Conservation (phyloP, 30 jellyfish, hydroid and myxozoan genomes). For the Hydra vulgaris region DNA sequence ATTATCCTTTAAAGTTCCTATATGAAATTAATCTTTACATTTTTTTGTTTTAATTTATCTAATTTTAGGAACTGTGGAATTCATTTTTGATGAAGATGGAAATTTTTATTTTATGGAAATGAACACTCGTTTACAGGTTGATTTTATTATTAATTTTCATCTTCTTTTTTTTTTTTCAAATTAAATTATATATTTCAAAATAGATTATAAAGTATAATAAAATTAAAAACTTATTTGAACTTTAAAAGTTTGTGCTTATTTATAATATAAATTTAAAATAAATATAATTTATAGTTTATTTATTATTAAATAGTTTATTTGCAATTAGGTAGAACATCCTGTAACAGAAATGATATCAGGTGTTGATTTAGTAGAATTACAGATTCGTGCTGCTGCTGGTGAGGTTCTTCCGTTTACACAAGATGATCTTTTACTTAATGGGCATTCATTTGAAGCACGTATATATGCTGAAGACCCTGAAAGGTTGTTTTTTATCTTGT, state of each 20-base stretch:
- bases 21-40: too few relatives aligned
- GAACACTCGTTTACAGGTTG: slow-evolving; percentile 88
- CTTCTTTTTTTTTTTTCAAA: too few relatives aligned
- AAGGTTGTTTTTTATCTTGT: slow-evolving; percentile 39
- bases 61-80: slow-evolving; percentile 74
- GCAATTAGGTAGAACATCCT: slow-evolving; percentile 94
- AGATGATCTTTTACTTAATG: slow-evolving; percentile 52
- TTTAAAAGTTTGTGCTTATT: too few relatives aligned
- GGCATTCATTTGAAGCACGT: slow-evolving; percentile 87
- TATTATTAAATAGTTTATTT: background rate
- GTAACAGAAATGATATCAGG: slow-evolving; percentile 92
- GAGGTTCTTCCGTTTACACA: slow-evolving; percentile 70
- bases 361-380: slow-evolving; percentile 75
- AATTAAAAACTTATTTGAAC: too few relatives aligned
- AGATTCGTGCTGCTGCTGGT: slow-evolving; percentile 86
- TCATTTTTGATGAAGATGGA: slow-evolving; percentile 64
- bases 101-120: slow-evolving; percentile 84
- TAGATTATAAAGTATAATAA: too few relatives aligned
- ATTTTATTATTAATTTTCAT: background rate
- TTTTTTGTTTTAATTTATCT: too few relatives aligned
- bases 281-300: too few relatives aligned
- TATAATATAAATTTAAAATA: too few relatives aligned
- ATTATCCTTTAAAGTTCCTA: too few relatives aligned
- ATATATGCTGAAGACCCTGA: slow-evolving; percentile 96
- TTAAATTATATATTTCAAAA: too few relatives aligned